phyloP scores from a whole-genome alignment of 2,113 vertebrate genomes.

The Heterotis niloticus region DNA sequence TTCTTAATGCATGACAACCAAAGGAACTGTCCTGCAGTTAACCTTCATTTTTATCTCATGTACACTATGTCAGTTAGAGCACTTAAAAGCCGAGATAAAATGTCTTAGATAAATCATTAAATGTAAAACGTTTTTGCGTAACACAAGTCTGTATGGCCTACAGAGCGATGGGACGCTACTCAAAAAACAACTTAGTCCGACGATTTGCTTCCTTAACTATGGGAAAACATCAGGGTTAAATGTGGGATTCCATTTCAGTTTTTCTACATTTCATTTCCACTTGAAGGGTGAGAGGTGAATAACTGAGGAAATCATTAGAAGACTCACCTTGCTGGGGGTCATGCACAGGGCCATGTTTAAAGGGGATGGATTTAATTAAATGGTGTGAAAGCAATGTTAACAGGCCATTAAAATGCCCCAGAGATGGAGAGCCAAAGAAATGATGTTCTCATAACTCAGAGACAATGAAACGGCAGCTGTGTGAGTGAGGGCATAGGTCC shows the following conservation, averaged over 20 bases:
- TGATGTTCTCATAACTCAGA: not conserved
- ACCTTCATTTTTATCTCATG: slow-evolving; percentile 13
- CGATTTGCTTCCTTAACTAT: not conserved
- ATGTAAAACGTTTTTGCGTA: not conserved
- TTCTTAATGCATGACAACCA: slow-evolving; percentile 15
- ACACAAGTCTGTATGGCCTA: not conserved
- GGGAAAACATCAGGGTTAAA: not conserved
- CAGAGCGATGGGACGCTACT: no score
- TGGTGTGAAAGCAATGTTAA: not conserved
- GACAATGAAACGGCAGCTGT: not conserved
- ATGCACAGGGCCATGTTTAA: not conserved
- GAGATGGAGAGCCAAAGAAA: not conserved
- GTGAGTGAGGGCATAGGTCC: no score
- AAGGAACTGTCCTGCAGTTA: not conserved
- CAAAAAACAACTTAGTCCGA: not conserved
- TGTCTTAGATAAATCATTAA: not conserved
- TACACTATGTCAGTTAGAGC: slow-evolving; percentile 1
- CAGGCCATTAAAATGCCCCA: not conserved
- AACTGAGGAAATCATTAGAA: not conserved
- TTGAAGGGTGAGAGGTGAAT: no score
- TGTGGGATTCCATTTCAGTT: no score
- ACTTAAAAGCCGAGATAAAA: slow-evolving; percentile 3
- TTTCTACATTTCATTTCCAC: no score
- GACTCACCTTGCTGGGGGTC: not conserved
- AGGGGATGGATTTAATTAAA: not conserved